These are phyloP conservation scores for Pseudobourletiella spinata DNA, from an alignment of 1,140 invertebrate species.

Conservation along the genomic window DNA sequence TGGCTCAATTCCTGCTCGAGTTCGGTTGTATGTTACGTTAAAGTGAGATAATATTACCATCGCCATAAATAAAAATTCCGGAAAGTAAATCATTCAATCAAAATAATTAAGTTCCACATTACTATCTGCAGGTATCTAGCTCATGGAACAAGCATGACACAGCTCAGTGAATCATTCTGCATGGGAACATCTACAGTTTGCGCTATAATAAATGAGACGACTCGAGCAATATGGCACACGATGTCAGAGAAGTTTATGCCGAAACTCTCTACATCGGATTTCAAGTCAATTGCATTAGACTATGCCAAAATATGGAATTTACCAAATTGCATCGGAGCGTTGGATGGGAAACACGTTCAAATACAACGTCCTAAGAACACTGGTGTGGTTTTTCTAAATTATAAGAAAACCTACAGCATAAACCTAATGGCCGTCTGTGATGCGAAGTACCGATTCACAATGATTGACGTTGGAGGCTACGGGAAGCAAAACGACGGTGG, in stretches of 20 bases:
- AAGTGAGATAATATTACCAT: neutral
- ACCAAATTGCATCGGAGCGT: conserved; percentile 37
- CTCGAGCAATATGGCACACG: neutral
- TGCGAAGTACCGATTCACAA: conserved; percentile 32
- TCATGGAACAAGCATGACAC: neutral
- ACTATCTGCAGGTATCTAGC: conserved; percentile 1
- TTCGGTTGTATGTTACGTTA: neutral
- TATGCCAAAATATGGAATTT: conserved; percentile 20
- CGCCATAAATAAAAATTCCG: neutral
- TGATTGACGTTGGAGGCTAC: conserved; percentile 33
- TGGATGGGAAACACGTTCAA: conserved; percentile 40
- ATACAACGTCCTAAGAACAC: conserved; percentile 30
- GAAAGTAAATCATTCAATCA: neutral
- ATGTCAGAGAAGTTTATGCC: neutral
- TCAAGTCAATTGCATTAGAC: neutral
- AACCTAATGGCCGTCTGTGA: conserved; percentile 13
- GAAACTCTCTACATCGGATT: neutral
- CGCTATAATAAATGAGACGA: neutral
- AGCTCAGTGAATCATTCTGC: conserved; percentile 1
- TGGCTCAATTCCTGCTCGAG: neutral
- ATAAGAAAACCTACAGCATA: conserved; percentile 38
- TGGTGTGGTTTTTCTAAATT: conserved; percentile 38
- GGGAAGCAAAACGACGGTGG: conserved; percentile 29
- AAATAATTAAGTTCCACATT: neutral
- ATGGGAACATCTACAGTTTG: conserved; percentile 2